These are phyloP conservation scores for Tetraneura akinire DNA, from an alignment of 1,140 invertebrate species.

Conservation along the genomic window DNA sequence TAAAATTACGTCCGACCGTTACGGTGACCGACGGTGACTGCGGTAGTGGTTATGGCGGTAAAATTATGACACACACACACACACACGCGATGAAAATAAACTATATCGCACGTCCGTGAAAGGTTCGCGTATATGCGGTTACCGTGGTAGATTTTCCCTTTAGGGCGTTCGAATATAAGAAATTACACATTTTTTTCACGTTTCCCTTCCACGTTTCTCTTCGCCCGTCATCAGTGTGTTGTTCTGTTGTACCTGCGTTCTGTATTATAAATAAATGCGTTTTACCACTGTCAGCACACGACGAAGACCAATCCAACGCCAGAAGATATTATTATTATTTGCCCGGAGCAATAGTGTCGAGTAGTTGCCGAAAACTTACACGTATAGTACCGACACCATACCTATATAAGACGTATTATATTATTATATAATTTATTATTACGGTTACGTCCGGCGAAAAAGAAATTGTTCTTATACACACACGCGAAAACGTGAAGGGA, in stretches of 20 bases:
- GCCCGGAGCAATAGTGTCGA: not conserved
- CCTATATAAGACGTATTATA: too few relatives aligned
- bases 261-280: not conserved
- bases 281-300: not conserved
- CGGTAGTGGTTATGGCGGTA: too few relatives aligned
- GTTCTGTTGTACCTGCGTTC: too few relatives aligned
- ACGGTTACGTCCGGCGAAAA: not conserved
- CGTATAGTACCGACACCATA: too few relatives aligned
- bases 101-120: not conserved
- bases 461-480: not conserved
- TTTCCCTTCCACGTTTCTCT: not conserved
- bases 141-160: not conserved
- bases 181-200: constrained; percentile 39
- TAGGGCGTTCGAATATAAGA: not conserved
- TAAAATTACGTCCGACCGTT: too few relatives aligned
- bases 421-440: not conserved
- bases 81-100: too few relatives aligned
- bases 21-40: too few relatives aligned
- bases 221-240: not conserved
- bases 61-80: not conserved
- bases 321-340: not conserved
- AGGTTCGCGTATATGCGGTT: not conserved
- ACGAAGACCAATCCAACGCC: not conserved
- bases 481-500: not conserved
- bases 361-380: constrained; percentile 23